Evolutionary conservation across 2,888 invertebrate species (phyloP), one percentile per base, ranked within the genome.

Genomic region (Anodontia alba): DNA sequence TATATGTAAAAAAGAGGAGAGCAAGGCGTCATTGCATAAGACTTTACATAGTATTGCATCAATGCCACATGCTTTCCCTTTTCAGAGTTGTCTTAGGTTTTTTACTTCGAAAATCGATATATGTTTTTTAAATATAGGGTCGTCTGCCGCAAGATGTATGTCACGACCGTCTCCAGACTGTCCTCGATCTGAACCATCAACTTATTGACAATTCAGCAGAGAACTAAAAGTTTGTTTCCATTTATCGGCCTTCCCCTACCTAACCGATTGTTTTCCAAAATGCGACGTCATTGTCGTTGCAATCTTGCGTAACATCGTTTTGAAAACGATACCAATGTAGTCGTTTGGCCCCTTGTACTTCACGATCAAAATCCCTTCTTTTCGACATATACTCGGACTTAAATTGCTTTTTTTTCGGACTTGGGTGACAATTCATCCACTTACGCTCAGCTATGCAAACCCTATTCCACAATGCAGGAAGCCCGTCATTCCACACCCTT

Each of bases 21-120:
- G 31, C 33, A 38, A 69, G 8, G 31, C 20, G 33, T 69, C 69
- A 43, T 69, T 76, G n/a, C 49, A 69, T 29, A 76, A 31, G 8
- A 69, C 66, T 17, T 76, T 70, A 23, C 49, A 38, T 42, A 70
- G 69, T 20, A 76, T 69, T 26, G 23, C 33, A 69, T 76, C 69
- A 49, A 36, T 42, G 20, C 76, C 76, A 36, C 54, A 76, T 12
- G 76, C n/a, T 38, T 76, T 76, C 26, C 71, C 49, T 15, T 46
- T 70, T n/a, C 43, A 33, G 76, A 54, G 43, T 46, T 72, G 5
- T n/a, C 26, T 1, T 69, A 26, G 1, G 76, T 76, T 76, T 38
- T 57, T 46, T 20, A 76, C 76, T 57, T 76, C 76, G 23, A 54
- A 38, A 8, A 69, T 26, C 8, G 76, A 49, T 33, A 69, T 76